Evolutionary conservation across 2,888 invertebrate genomes (phyloP), one percentile per base, ranked within the genome.

Genomic region (Druceiella hillmani): DNA sequence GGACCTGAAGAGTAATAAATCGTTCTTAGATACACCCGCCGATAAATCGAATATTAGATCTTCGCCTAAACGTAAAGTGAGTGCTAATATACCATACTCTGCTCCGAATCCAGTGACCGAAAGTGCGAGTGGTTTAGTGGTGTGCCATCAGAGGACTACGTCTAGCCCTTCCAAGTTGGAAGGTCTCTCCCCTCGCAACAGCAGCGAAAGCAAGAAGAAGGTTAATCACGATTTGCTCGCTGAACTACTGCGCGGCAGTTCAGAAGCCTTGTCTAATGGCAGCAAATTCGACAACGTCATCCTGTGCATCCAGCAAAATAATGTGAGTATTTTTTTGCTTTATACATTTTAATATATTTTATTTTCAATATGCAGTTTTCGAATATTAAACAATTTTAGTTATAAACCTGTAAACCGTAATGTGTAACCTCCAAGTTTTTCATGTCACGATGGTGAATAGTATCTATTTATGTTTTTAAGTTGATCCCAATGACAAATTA

Each of bases 101-200:
- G 61, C 63, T 41, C 56, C 66, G 22, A 59, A 60, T 15, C 54
- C 58, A 25, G 60, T 60, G 39, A 55, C 56, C 27, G 51, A 55
- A 22, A 49, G 55, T 33, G 56, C 60, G 4, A 62, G 65, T 40
- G 60, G 69, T 51, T 69, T 72, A 47, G 74, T 68, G 35, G 69
- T 76, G 2, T 66, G 75, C 14, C 87, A 87, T 60, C 85, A 86
- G 49, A 64, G 87, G 49, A 86, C 86, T 4, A 84, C 84, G 10
- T 87, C 86, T 5, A 86, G 86, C 49, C 87, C 87, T 17, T 85
- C 83, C 11, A 85, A 87, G 59, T 68, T 87, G 47, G 82, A 81
- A 53, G 81, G 80, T 43, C 67, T 67, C 36, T 63, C 65, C 43
- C 64, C 68, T 3, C 66, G 65, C 12, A 15, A 15, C 15, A 63